Percentiles rank a stretch among this genome's conserved stretches.
These are phyloP conservation scores for Oeneis ivallda DNA, from an alignment of 2,888 invertebrate species.

Conservation along the genomic window DNA sequence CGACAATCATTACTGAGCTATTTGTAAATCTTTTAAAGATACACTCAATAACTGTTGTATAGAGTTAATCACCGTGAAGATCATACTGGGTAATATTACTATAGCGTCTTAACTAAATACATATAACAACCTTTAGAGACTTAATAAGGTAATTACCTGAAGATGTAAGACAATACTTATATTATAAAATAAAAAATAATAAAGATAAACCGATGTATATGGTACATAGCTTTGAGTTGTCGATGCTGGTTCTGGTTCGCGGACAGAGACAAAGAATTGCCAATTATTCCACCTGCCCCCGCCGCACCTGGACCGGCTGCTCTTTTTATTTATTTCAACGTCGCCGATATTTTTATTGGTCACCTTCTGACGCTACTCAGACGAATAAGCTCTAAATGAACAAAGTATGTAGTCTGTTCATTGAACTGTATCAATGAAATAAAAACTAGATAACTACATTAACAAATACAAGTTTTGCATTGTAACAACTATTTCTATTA, in stretches of 20 bases:
- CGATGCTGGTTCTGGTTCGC: conserved; percentile 28
- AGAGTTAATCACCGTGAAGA: no score
- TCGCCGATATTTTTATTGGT: conserved; percentile 79
- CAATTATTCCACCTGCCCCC: conserved; percentile 81
- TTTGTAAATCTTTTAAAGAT: no score
- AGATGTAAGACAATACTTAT: no score
- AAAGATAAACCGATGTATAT: conserved; percentile 59
- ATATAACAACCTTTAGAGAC: no score
- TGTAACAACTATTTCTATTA: no score
- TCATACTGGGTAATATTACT: no score
- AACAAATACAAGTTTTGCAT: neutral
- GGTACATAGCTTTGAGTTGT: conserved; percentile 59
- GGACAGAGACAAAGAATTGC: conserved; percentile 78
- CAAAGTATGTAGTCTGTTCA: conserved; percentile 35
- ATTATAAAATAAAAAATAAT: no score
- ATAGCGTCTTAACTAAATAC: no score
- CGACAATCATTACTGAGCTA: no score
- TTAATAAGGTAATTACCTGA: no score
- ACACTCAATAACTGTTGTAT: no score
- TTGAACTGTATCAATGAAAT: conserved; percentile 20
- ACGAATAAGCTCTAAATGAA: conserved; percentile 47
- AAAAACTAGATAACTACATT: neutral
- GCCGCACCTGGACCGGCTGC: conserved; percentile 76
- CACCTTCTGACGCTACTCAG: conserved; percentile 64
- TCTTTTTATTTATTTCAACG: conserved; percentile 79